Base-by-base conservation (phyloP, 2,113 vertebrate species). In the Eudyptes chrysolophus region DNA sequence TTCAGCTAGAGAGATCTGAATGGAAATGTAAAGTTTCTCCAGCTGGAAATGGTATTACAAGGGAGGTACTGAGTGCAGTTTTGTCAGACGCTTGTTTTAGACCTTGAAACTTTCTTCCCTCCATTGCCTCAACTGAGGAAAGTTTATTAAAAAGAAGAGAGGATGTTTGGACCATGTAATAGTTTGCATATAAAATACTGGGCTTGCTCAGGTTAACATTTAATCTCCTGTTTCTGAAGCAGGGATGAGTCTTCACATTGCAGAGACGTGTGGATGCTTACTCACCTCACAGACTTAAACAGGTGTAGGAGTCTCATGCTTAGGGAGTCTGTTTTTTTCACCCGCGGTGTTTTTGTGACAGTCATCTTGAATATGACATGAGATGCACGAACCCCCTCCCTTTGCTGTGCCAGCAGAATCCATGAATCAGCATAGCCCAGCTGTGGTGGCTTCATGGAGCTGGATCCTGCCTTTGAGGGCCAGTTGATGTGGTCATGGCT, bases 191-290 rank as follows among this genome's bases (percentile, higher is more conserved):
- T 36, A 36, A 70, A 93, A 87, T 78, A 66, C 13, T 30, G 36
- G 17, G 48, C 36, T 77, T 84, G 44, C 46, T 85, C 46, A 72
- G 61, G 57, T 95, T 95, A 82, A 44, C 29, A 52, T 86, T 77
- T 65, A 54, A 25, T 32, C 38, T 85, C 12, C 65, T n/a, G 4
- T 44, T 89, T 64, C 38, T 75, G 64, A 89, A 89, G 34, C n/a
- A 57, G 60, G 42, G 51, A 48, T 90, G 49, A 92, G 16, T 66
- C 54, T 87, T 94, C 55, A 42, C 24, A 7, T 66, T 64, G 57
- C 72, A 72, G 36, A 68, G 32, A 42, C 1, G 1, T 0, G 0
- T 55, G 36, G 30, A 36, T 1, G 5, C 51, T 90, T 96, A 54
- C n/a, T 72, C 40, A 66, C 51, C 72, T 80, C 69, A 40, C 14